Evolutionary conservation across 2,113 vertebrate genomes (phyloP), one percentile per base, ranked within the genome.

Genomic region (Pangasianodon gigas): DNA sequence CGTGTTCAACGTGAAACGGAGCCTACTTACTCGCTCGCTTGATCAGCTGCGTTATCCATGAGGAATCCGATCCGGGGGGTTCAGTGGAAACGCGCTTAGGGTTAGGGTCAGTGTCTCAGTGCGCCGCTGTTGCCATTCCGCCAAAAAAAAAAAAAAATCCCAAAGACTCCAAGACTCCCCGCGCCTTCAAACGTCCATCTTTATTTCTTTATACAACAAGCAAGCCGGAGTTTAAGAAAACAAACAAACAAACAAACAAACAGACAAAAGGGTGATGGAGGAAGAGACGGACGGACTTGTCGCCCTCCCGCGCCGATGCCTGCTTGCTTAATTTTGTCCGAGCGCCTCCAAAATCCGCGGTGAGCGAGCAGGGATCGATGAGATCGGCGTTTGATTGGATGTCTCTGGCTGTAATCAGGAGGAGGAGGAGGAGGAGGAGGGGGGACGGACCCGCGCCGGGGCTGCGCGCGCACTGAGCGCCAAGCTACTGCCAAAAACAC

Each of bases 381-480:
- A 96, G 96, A 97, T 97, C 95, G 95, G 97, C 93, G 96, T 96
- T 98, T 97, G 97, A 98, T 98, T 98, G 97, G 94, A 96, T 96
- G 95, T 96, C 96, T 97, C 97, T 98, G 96, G 96, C 96, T 95
- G 96, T 95, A 97, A 96, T 95, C 96, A 96, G 96, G 96, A 94
- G 94, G 56, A 91, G 94, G 94, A 95, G 94, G 94, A 96, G 67
- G 67, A 96, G 96, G 96, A 94, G 94, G 56, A 91, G 94, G 94
- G 95, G 94, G 94, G 95, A 94, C 89, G 95, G 95, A 95, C 95
- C 94, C 91, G 91, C 91, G 92, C 90, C 93, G 93, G 90, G 93
- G 90, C 93, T 92, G 91, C 93, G 93, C 95, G 95, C 95, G 95
- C 96, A 93, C 94, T 96, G 95, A 96, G 94, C 94, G 94, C 93